A percentile compares a stretch with the other conserved stretches of the same genome.
Conservation (phyloP, 1,140 invertebrate species). For the Hyles euphorbiae region DNA sequence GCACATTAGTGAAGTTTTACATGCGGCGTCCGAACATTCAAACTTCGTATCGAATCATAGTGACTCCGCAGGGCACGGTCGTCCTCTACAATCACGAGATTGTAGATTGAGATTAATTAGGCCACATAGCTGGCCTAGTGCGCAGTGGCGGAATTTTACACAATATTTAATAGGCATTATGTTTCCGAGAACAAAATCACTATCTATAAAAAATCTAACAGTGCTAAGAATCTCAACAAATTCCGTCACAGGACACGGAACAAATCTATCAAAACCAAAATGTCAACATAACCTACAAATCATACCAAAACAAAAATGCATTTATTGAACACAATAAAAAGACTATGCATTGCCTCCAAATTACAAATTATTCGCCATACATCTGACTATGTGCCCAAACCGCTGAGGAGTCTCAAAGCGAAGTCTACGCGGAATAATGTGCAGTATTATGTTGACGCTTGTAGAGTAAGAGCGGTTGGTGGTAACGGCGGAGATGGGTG, state of each 20-base stretch:
- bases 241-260: neutral
- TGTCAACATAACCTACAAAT: slow-evolving; percentile 25
- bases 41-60: too few relatives aligned
- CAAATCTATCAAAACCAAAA: slow-evolving; percentile 17
- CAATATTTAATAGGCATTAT: too few relatives aligned
- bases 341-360: slow-evolving; percentile 21
- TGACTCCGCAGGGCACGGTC: too few relatives aligned
- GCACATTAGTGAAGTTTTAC: too few relatives aligned
- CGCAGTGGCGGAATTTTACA: too few relatives aligned
- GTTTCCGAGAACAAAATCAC: too few relatives aligned
- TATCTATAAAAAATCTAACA: too few relatives aligned
- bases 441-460: slow-evolving; percentile 83
- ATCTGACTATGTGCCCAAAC: slow-evolving; percentile 43
- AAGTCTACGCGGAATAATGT: slow-evolving; percentile 54
- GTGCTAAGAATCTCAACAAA: neutral
- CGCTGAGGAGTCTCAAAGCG: slow-evolving; percentile 56
- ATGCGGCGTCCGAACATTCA: too few relatives aligned
- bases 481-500: slow-evolving; percentile 96
- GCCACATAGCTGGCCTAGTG: too few relatives aligned
- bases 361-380: slow-evolving; percentile 24
- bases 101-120: too few relatives aligned
- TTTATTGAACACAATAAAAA: slow-evolving; percentile 34
- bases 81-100: too few relatives aligned
- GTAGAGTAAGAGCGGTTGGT: slow-evolving; percentile 79
- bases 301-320: slow-evolving; percentile 33